These are phyloP conservation scores for Pseudorhombus dupliciocellatus DNA, from an alignment of 2,113 vertebrate genomes.

Conservation along the genomic window DNA sequence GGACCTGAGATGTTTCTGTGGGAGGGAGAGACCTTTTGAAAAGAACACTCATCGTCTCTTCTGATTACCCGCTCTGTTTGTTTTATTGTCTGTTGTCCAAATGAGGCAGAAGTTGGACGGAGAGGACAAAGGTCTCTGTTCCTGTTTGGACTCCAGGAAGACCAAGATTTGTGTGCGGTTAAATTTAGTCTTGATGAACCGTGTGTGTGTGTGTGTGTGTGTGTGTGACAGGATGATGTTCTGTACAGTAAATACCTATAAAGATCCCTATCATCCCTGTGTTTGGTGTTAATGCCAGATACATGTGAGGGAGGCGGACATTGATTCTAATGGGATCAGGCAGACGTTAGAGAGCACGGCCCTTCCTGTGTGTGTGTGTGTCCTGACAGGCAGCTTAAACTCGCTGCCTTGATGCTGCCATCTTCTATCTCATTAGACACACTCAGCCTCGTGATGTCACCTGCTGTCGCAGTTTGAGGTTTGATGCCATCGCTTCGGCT, in stretches of 20 bases:
- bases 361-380: constrained; percentile 8
- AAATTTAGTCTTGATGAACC: not conserved
- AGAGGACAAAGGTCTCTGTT: constrained; percentile 5
- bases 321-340: constrained; percentile 48
- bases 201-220: constrained; percentile 14
- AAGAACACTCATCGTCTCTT: not conserved
- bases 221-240: constrained; percentile 12
- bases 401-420: constrained; percentile 20
- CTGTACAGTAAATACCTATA: constrained; percentile 27
- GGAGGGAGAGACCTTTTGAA: not conserved
- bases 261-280: constrained; percentile 38
- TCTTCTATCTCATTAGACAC: constrained; percentile 24
- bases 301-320: constrained; percentile 35
- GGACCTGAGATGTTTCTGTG: not conserved
- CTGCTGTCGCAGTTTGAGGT: not conserved
- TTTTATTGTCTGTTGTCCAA: not conserved
- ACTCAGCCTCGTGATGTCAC: constrained; percentile 10
- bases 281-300: constrained; percentile 25
- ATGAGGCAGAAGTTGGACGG: not conserved
- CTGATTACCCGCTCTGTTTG: not conserved
- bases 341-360: constrained; percentile 22
- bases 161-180: not conserved
- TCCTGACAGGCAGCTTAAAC: constrained; percentile 13
- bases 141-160: not conserved
- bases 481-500: not conserved